A percentile compares a stretch with the other conserved stretches of the same genome.
Evolutionary conservation across 2,113 vertebrate species (phyloP).

Genomic region (Alaudala cheleensis): DNA sequence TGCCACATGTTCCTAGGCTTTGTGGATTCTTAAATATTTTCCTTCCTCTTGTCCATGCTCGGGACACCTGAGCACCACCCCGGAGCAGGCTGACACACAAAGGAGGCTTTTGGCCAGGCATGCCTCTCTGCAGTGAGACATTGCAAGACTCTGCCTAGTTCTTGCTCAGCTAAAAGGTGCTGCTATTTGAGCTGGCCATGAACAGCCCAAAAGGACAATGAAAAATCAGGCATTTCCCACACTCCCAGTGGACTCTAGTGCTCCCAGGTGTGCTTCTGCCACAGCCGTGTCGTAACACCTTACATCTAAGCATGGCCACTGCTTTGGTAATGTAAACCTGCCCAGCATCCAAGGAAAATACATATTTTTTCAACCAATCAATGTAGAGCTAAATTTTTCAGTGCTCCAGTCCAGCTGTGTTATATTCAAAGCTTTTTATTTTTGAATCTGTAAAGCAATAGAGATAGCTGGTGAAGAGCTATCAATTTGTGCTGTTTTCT

Average conservation of each 20-base stretch:
- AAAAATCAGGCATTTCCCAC: background rate
- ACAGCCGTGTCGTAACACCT: rapidly evolving
- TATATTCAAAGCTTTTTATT: background rate
- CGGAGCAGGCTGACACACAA: background rate
- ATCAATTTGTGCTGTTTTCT: background rate
- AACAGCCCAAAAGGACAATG: background rate
- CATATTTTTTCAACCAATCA: background rate
- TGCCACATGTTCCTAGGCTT: background rate
- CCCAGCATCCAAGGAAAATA: background rate
- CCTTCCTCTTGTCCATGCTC: background rate
- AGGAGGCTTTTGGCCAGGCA: background rate
- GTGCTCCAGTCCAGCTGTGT: background rate
- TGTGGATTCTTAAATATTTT: slow-evolving; percentile 21
- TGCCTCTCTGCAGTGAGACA: background rate
- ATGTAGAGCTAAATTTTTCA: background rate
- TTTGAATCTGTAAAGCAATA: background rate
- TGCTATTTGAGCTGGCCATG: background rate
- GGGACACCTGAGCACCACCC: background rate
- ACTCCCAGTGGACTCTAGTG: rapidly evolving
- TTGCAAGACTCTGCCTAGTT: background rate
- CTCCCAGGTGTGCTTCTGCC: background rate
- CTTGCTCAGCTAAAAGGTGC: background rate
- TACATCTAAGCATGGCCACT: background rate
- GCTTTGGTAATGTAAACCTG: rapidly evolving
- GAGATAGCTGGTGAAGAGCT: background rate